Conservation (phyloP, 2,113 vertebrate genomes). For the Sarotherodon lohbergeri region DNA sequence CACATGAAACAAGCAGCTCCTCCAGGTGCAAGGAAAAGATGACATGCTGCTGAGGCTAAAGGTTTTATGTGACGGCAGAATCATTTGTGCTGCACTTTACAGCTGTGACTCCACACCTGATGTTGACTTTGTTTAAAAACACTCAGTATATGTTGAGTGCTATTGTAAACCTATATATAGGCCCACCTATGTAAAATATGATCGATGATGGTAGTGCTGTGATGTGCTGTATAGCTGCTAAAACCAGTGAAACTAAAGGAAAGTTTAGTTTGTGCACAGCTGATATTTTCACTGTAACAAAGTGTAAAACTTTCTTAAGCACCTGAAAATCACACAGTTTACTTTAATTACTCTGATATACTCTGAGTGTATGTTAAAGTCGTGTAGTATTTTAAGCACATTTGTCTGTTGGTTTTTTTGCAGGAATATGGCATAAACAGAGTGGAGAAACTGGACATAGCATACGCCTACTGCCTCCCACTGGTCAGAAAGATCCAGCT, state of each 20-base stretch:
- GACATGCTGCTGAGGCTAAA: not conserved
- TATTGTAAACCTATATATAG: not conserved
- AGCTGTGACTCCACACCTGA: not conserved
- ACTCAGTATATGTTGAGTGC: not conserved
- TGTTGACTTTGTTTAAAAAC: not conserved
- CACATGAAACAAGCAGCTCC: not conserved
- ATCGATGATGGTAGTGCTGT: not conserved
- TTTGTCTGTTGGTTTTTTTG: not conserved
- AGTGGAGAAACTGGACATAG: conserved; percentile 95
- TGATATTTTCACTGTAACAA: not conserved
- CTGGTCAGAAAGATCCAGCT: conserved; percentile 93
- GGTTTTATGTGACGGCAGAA: not conserved
- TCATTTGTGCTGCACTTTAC: not conserved
- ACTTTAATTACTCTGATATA: too few species aligned
- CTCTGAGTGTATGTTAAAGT: not conserved
- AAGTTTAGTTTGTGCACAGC: not conserved
- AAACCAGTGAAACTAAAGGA: not conserved
- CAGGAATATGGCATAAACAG: conserved; percentile 95
- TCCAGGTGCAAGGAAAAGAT: not conserved
- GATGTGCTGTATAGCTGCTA: not conserved
- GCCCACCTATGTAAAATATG: not conserved
- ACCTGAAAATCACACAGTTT: not conserved
- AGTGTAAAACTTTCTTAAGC: not conserved
- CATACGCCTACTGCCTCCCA: conserved; percentile 93
- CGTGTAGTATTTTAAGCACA: not conserved